These are phyloP conservation scores for Poeciliopsis occidentalis DNA, from an alignment of 2,113 vertebrate genomes.

Conservation along the genomic window DNA sequence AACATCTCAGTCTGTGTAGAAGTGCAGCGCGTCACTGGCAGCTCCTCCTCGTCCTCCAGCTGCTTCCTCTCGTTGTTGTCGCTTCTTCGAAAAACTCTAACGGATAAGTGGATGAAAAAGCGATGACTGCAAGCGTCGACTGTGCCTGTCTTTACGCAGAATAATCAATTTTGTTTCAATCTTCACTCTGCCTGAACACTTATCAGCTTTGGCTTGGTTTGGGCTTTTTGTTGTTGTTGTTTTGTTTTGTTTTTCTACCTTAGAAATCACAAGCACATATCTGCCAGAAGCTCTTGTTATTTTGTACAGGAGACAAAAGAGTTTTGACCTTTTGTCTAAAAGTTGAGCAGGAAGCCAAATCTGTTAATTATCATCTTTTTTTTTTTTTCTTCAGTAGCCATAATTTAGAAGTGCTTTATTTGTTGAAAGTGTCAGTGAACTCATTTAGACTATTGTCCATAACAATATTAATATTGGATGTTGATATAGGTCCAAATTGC, in stretches of 20 bases:
- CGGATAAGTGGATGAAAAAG: neutral
- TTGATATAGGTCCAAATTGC: no score
- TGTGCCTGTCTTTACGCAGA: neutral
- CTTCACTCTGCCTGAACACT: neutral
- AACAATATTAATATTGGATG: no score
- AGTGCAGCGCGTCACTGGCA: neutral
- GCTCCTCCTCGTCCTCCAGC: neutral
- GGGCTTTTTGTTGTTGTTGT: no score
- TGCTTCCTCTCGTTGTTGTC: neutral
- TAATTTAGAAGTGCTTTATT: no score
- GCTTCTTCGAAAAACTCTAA: neutral
- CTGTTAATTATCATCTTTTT: neutral
- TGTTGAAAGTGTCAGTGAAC: neutral
- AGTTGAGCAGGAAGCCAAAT: neutral
- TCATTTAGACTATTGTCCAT: neutral
- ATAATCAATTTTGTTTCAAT: neutral
- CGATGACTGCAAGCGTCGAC: neutral
- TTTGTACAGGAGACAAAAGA: neutral
- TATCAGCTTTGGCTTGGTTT: neutral
- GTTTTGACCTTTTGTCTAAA: neutral
- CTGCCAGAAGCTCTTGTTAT: neutral
- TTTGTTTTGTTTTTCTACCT: neutral
- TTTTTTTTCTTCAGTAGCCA: neutral
- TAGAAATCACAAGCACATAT: neutral
- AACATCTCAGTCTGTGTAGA: neutral